Conservation (phyloP, 1,140 invertebrate genomes). For the Aleiodes sp. region DNA sequence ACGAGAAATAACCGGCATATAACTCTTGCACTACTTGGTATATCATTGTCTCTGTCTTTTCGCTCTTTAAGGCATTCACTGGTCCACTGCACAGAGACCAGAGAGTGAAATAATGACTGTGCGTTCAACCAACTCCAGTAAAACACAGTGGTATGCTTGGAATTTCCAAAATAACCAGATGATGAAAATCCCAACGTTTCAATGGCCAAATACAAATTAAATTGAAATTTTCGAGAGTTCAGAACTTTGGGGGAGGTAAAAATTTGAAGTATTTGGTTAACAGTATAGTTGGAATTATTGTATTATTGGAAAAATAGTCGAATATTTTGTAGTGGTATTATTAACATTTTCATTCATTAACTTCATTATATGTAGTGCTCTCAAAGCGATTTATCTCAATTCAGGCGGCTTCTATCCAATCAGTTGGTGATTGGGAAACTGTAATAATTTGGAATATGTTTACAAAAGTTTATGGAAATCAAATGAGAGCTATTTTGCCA, state of each 20-base stretch:
- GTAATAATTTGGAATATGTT: too few species aligned
- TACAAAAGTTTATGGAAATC: too few species aligned
- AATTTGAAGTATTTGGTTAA: neutral
- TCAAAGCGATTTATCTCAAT: too few species aligned
- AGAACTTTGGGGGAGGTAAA: neutral
- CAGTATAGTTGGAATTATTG: too few species aligned
- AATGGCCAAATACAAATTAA: neutral
- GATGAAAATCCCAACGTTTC: constrained; percentile 3
- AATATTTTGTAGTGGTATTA: too few species aligned
- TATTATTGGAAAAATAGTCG: too few species aligned
- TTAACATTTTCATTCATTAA: too few species aligned
- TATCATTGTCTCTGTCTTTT: constrained; percentile 1
- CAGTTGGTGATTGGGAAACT: too few species aligned
- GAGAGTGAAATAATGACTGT: constrained; percentile 9
- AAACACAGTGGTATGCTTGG: constrained; percentile 1
- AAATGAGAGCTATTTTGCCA: too few species aligned
- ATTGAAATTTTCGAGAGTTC: neutral
- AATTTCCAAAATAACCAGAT: constrained; percentile 4
- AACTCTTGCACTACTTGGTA: neutral
- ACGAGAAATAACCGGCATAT: constrained; percentile 33
- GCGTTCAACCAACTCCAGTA: neutral
- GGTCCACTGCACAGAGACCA: neutral
- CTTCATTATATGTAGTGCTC: too few species aligned
- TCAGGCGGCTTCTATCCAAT: too few species aligned
- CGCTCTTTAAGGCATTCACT: constrained; percentile 1